Base-by-base conservation (phyloP, 2,797 vertebrate species). In the Paramormyrops hopkinsi region DNA sequence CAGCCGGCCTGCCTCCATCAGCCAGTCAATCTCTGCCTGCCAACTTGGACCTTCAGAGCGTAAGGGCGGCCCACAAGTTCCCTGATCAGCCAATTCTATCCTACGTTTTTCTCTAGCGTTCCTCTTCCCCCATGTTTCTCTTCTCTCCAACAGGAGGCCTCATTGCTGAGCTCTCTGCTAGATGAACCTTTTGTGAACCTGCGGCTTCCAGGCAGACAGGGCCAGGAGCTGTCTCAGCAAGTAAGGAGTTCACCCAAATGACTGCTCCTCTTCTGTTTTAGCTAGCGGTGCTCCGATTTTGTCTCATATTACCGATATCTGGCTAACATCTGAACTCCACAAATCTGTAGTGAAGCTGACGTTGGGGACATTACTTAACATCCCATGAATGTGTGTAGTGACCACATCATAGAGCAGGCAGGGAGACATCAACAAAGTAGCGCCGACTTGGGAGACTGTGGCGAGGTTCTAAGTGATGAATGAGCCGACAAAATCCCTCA, bases 11-110 rank as follows among this genome's bases (percentile, higher is more conserved):
- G 41, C 65, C 53, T 29, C 56, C 89, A 46, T 88, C 89, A 86
- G 37, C 82, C 22, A 56, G 84, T 4, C 93, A 91, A 19, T 90
- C 91, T 12, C 59, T 90, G 88, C 88, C 44, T 29, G 11, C 88
- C 1, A 94, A 95, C 90, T 94, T 94, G 86, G 90, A 90, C 88
- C 65, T 95, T 89, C 92, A 94, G 87, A 94, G 79, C 0, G 96
- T 96, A 91, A 96, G 96, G 95, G 41, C 50, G 0, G 11, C 73
- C 51, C 12, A 22, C 22, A 41, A 73, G 56, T 19, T 44, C 17
- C 19, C n/a, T 4, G 17, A 33, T 9, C 14, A 29, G 29, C 25
- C 2, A 12, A 33, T 12, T 44, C 0, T 1, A 9, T 44, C 22
- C 53, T 29, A 2, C 0, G 6, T 14, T 41, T 41, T 9, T 44